phyloP scores from a whole-genome alignment of 2,797 vertebrate genomes.

The Sebastolobus altivelis region DNA sequence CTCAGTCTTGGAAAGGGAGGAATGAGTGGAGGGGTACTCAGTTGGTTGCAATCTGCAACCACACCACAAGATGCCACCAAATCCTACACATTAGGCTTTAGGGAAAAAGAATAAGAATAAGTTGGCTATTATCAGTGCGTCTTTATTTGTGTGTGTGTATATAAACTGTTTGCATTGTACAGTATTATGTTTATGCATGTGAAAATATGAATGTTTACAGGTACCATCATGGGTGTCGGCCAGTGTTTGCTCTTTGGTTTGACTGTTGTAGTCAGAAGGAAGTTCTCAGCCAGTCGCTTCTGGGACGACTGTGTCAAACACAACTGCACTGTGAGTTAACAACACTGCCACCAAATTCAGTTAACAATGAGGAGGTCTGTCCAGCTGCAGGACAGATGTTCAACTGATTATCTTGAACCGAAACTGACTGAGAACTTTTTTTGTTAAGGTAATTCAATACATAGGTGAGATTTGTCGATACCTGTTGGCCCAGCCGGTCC shows the following conservation, averaged over 20 bases:
- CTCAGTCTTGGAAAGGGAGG: too few relatives aligned
- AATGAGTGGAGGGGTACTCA: too few relatives aligned
- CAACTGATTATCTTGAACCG: not conserved
- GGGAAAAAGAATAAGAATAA: not conserved
- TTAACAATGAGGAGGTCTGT: not conserved
- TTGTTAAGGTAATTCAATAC: slow-evolving; percentile 89
- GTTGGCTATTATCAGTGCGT: not conserved
- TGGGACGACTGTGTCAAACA: slow-evolving; percentile 92
- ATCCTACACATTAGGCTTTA: not conserved
- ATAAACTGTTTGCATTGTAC: too few relatives aligned
- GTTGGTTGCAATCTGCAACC: too few relatives aligned
- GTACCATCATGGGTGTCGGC: slow-evolving; percentile 92
- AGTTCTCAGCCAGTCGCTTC: slow-evolving; percentile 92
- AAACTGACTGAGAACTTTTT: not conserved
- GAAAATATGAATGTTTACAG: slow-evolving; percentile 68
- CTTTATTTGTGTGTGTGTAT: not conserved
- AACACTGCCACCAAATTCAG: not conserved
- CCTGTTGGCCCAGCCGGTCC: slow-evolving; percentile 87
- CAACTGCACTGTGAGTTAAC: slow-evolving; percentile 90
- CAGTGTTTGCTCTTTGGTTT: slow-evolving; percentile 92
- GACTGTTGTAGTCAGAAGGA: slow-evolving; percentile 90
- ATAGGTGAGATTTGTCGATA: slow-evolving; percentile 95
- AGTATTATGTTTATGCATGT: not conserved
- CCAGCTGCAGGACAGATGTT: not conserved
- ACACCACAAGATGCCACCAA: too few relatives aligned